phyloP scores from a whole-genome alignment of 2,888 invertebrate genomes.

The Pandemis heparana region DNA sequence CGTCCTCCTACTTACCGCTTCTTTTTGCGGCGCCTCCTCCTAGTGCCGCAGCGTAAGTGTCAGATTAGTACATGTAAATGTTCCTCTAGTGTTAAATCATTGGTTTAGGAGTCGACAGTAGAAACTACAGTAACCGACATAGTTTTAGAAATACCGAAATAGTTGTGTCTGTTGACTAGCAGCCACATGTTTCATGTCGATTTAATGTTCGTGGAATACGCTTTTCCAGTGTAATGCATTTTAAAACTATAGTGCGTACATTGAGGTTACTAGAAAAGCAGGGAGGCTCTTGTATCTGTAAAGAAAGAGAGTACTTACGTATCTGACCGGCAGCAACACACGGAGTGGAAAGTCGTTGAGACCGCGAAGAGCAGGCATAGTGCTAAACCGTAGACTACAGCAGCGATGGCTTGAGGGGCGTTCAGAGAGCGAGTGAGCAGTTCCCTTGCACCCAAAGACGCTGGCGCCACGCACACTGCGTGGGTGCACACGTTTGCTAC shows the following conservation, averaged over 20 bases:
- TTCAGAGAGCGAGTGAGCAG: conserved; percentile 90
- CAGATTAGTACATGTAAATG: conserved; percentile 22
- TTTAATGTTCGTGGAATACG: background rate
- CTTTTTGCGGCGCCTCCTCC: conserved; percentile 40
- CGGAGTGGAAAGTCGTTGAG: conserved; percentile 95
- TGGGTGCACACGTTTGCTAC: conserved; percentile 97
- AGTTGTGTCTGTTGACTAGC: background rate
- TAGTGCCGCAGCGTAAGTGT: conserved; percentile 36
- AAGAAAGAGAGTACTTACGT: conserved; percentile 65
- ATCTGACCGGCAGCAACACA: conserved; percentile 89
- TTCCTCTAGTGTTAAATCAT: conserved; percentile 11
- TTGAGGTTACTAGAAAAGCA: background rate
- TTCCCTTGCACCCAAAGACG: conserved; percentile 91
- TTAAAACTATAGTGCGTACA: background rate
- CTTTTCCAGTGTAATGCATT: background rate
- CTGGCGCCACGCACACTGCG: conserved; percentile 95
- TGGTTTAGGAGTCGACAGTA: background rate
- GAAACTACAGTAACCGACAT: background rate
- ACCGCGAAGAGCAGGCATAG: conserved; percentile 94
- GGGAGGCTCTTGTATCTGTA: conserved; percentile 3
- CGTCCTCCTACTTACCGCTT: conserved; percentile 36
- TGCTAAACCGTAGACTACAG: conserved; percentile 94
- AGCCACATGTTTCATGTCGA: background rate
- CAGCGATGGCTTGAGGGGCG: conserved; percentile 91
- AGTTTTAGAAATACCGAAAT: background rate